Percentiles rank a stretch among this genome's conserved stretches.
phyloP scores from a whole-genome alignment of 64 coral and sea anemone species.

The Stichodactyla mertensii region DNA sequence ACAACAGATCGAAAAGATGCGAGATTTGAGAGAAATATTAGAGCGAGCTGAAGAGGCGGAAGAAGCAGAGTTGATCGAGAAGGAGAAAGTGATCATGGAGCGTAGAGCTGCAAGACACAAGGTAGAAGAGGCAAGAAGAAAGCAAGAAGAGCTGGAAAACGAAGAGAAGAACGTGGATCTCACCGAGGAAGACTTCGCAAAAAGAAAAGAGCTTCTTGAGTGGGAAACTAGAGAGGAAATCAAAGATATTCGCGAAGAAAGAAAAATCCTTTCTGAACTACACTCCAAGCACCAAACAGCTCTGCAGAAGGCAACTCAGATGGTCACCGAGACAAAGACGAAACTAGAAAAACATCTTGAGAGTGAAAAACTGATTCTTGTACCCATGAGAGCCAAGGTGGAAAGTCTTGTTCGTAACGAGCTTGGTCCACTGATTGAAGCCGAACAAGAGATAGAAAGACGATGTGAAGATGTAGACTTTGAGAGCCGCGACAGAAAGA shows the following conservation, averaged over 20 bases:
- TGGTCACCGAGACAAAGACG: constrained; percentile 94
- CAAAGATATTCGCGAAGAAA: constrained; percentile 95
- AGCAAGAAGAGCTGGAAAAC: constrained; percentile 82
- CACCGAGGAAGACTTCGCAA: constrained; percentile 87
- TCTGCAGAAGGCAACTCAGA: constrained; percentile 77
- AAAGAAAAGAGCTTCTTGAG: constrained; percentile 95
- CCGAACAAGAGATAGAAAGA: constrained; percentile 85
- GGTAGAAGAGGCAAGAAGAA: constrained; percentile 84
- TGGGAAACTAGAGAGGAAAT: constrained; percentile 88
- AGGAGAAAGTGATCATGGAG: constrained; percentile 97
- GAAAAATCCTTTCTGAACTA: constrained; percentile 85
- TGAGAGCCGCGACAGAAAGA: constrained; percentile 89
- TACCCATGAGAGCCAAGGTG: constrained; percentile 72
- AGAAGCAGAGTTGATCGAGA: constrained; percentile 82
- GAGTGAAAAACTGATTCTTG: constrained; percentile 65
- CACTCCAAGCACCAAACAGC: constrained; percentile 86
- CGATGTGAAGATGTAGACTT: constrained; percentile 86
- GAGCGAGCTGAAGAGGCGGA: constrained; percentile 88
- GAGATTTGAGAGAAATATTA: constrained; percentile 74
- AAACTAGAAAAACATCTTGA: constrained; percentile 94
- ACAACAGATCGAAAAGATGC: constrained; percentile 66
- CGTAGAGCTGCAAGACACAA: constrained; percentile 75
- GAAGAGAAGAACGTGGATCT: constrained; percentile 81
- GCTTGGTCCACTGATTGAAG: constrained; percentile 83
- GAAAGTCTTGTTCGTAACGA: constrained; percentile 90